A percentile compares a stretch with the other conserved stretches of the same genome.
Evolutionary conservation across 2,113 vertebrate genomes (phyloP).

Genomic region (Balaenoptera acutorostrata): DNA sequence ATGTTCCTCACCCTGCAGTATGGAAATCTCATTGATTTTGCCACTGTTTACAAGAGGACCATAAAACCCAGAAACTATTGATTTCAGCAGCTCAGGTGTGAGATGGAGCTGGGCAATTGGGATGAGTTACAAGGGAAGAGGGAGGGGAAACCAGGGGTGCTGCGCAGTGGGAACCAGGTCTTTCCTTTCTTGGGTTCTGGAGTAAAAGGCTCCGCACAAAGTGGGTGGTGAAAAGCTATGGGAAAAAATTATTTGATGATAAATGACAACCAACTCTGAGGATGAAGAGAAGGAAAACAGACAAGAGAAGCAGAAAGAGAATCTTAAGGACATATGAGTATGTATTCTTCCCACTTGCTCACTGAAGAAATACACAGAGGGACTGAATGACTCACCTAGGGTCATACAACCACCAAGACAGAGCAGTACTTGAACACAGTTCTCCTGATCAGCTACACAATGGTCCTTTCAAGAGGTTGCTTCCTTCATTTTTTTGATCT

Average conservation of each 20-base stretch:
- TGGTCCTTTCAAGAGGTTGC: not conserved
- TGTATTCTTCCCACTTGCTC: not conserved
- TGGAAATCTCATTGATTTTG: not conserved
- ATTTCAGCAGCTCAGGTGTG: not conserved
- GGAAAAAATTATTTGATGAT: not conserved
- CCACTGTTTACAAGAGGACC: not conserved
- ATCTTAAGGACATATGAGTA: not conserved
- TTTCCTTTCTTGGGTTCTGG: not conserved
- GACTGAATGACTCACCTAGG: not conserved
- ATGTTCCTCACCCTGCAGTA: not conserved
- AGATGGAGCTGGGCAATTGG: not conserved
- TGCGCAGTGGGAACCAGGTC: not conserved
- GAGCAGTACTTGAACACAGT: not conserved
- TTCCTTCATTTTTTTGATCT: not conserved
- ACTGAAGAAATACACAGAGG: not conserved
- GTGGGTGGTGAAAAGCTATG: not conserved
- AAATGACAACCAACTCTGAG: not conserved
- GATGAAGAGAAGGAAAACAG: not conserved
- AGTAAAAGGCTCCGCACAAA: not conserved
- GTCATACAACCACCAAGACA: not conserved
- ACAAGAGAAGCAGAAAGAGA: fast-evolving
- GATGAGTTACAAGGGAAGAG: not conserved
- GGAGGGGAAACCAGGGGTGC: no score
- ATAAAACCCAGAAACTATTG: not conserved
- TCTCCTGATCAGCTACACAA: not conserved